Conservation (phyloP, 2,797 vertebrate genomes). For the Cyprinodon diabolis region DNA sequence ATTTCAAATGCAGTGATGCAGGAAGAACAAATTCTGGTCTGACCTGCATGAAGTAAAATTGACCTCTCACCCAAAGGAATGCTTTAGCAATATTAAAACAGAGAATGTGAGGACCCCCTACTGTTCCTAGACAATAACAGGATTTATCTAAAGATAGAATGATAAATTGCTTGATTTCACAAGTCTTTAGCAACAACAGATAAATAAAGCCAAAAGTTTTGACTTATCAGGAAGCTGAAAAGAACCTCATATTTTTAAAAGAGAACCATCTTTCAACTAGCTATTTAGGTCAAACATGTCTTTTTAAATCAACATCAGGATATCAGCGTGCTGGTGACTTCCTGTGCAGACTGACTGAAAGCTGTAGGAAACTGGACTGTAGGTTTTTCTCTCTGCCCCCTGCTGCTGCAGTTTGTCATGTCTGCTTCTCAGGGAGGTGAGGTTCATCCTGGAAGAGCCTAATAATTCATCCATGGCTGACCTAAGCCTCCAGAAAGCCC, state of each 20-base stretch:
- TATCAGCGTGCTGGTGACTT: background rate
- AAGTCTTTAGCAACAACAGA: background rate
- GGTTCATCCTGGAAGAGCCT: slow-evolving; percentile 1
- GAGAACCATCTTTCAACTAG: background rate
- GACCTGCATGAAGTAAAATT: background rate
- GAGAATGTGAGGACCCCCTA: background rate
- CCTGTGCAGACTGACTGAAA: background rate
- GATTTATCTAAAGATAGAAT: background rate
- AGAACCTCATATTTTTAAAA: background rate
- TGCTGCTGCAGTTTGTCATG: background rate
- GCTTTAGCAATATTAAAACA: background rate
- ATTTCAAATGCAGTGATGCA: background rate
- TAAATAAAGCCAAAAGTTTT: background rate
- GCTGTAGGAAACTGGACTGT: slow-evolving; percentile 4
- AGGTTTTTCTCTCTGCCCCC: background rate
- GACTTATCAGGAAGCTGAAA: background rate
- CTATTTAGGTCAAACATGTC: background rate
- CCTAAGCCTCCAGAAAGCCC: too few species aligned
- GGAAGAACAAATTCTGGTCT: background rate
- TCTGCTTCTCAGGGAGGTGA: background rate
- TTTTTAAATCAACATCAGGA: background rate
- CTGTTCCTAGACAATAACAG: background rate
- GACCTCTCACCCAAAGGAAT: background rate
- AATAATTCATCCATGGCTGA: background rate
- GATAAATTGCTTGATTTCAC: background rate